Percentiles rank a stretch among this genome's conserved stretches.
Evolutionary conservation across 2,797 vertebrate genomes (phyloP).

Genomic region (Xenops minutus): DNA sequence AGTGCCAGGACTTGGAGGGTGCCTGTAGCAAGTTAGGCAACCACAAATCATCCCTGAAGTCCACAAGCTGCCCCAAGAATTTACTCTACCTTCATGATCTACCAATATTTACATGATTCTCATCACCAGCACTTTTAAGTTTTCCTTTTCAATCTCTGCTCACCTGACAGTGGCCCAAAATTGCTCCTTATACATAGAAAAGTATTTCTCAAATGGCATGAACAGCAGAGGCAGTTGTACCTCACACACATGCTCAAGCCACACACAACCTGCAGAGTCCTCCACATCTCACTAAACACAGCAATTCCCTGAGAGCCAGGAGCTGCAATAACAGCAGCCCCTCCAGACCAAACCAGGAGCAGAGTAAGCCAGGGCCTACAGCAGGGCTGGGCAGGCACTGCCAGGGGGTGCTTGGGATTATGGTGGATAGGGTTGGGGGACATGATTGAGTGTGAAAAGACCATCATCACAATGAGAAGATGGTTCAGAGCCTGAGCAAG

Average conservation of each 20-base stretch:
- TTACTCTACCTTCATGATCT: neutral
- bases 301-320: rapidly evolving
- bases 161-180: neutral
- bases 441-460: neutral
- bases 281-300: neutral
- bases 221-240: neutral
- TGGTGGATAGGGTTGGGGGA: neutral
- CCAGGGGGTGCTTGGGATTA: neutral
- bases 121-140: neutral
- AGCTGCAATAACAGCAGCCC: slow-evolving; percentile 22
- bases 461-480: neutral
- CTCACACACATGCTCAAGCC: rapidly evolving
- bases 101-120: neutral
- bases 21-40: neutral
- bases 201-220: neutral
- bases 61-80: neutral
- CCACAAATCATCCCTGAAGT: neutral
- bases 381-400: neutral
- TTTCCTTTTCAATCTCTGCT: neutral
- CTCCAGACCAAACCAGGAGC: slow-evolving; percentile 22
- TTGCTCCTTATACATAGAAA: rapidly evolving
- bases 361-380: neutral
- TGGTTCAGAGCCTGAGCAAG: neutral
- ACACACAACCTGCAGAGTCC: neutral
- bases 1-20: neutral